phyloP scores from a whole-genome alignment of 2,888 invertebrate species.

The Lydus trimaculatus region DNA sequence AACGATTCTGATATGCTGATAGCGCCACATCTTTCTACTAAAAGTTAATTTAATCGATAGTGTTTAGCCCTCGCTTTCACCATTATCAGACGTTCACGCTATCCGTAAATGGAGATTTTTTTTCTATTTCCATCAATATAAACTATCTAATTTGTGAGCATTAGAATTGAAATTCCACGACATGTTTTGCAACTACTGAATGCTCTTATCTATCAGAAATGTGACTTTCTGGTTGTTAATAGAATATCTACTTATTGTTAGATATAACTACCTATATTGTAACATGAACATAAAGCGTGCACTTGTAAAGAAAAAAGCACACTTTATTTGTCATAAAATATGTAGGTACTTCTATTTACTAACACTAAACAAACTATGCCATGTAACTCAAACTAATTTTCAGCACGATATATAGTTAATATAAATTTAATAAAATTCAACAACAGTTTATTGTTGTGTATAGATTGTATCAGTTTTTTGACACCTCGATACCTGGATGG shows the following conservation, averaged over 20 bases:
- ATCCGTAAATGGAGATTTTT: slow-evolving; percentile 19
- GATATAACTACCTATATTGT: too few species aligned
- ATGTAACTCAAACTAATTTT: background rate
- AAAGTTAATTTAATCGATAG: slow-evolving; percentile 43
- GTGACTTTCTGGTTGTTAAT: too few species aligned
- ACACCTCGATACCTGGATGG: slow-evolving; percentile 26
- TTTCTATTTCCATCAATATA: slow-evolving; percentile 19
- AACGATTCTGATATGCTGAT: slow-evolving; percentile 47
- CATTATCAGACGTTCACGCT: slow-evolving; percentile 32
- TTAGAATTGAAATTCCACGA: slow-evolving; percentile 20
- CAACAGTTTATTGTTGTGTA: slow-evolving; percentile 20
- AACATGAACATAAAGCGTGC: too few species aligned
- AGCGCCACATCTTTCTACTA: slow-evolving; percentile 44
- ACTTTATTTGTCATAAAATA: background rate
- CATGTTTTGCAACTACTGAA: background rate
- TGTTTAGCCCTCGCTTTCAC: slow-evolving; percentile 37
- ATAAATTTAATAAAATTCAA: background rate
- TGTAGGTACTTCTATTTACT: background rate
- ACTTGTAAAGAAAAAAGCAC: too few species aligned
- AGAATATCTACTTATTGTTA: too few species aligned
- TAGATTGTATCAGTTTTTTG: slow-evolving; percentile 28
- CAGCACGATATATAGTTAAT: background rate
- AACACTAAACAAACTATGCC: background rate
- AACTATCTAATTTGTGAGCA: slow-evolving; percentile 21
- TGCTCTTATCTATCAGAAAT: too few species aligned